Conservation (phyloP, 2,888 invertebrate species). For the Polydrusus cervinus region DNA sequence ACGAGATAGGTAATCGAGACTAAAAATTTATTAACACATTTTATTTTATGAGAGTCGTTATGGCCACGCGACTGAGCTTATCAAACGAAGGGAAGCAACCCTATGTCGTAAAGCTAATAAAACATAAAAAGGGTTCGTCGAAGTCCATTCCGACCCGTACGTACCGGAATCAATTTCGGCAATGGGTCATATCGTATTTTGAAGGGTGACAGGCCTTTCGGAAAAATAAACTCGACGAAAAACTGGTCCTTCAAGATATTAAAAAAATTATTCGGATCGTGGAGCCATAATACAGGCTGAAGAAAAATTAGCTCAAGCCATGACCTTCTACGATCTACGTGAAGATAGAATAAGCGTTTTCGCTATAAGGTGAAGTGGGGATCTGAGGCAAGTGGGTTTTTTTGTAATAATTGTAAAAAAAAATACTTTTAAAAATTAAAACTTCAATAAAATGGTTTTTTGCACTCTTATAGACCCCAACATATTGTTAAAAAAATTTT, state of each 20-base stretch:
- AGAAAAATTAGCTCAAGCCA: too few species aligned
- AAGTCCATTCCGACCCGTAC: slow-evolving; percentile 7
- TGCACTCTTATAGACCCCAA: too few species aligned
- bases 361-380: too few species aligned
- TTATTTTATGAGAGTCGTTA: slow-evolving; percentile 3
- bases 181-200: slow-evolving; percentile 19
- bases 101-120: slow-evolving; percentile 16
- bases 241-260: neutral
- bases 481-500: too few species aligned
- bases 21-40: slow-evolving; percentile 18
- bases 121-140: slow-evolving; percentile 21
- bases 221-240: neutral
- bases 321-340: too few species aligned
- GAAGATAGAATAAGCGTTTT: too few species aligned
- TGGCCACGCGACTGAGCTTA: slow-evolving; percentile 11
- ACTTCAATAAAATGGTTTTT: too few species aligned
- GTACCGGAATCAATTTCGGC: slow-evolving; percentile 14
- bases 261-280: neutral
- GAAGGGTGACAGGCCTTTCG: slow-evolving; percentile 10
- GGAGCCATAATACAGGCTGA: too few species aligned
- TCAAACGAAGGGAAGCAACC: neutral
- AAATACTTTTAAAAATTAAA: too few species aligned
- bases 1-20: slow-evolving; percentile 5
- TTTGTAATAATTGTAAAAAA: too few species aligned
- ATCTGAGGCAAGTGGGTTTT: too few species aligned